A percentile compares a stretch with the other conserved stretches of the same genome.
Evolutionary conservation across 2,797 vertebrate genomes (phyloP).

Genomic region (Echeneis naucrates): DNA sequence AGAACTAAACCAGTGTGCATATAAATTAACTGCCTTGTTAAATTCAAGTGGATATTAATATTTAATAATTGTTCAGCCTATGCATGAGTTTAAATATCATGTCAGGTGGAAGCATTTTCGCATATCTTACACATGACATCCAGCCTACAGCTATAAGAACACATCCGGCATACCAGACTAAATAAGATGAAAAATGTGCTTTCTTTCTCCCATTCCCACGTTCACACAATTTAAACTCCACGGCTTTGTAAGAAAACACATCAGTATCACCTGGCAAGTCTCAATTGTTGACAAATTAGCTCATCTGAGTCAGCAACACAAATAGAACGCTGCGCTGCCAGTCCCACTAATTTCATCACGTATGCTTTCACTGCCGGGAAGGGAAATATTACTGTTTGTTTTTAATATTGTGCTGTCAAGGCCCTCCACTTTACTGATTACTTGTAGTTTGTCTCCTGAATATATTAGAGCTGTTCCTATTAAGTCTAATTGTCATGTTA

Average conservation of each 20-base stretch:
- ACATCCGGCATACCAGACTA: background rate
- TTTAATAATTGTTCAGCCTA: too few species aligned
- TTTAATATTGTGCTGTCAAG: conserved; percentile 12
- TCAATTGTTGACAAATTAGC: conserved; percentile 14
- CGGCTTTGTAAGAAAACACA: conserved; percentile 2
- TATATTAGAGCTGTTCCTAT: background rate
- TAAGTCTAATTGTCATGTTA: background rate
- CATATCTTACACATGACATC: background rate
- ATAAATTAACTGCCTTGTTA: too few species aligned
- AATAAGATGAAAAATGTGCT: background rate
- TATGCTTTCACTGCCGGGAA: background rate
- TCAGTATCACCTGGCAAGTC: conserved; percentile 3
- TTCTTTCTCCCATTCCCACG: background rate
- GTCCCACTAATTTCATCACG: conserved; percentile 15
- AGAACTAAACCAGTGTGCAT: too few species aligned
- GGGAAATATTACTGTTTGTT: conserved; percentile 10
- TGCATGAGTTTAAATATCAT: background rate
- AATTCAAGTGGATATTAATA: too few species aligned
- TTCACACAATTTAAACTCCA: background rate
- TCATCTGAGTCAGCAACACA: conserved; percentile 5
- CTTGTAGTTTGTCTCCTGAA: background rate
- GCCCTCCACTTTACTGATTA: background rate
- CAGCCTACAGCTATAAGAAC: background rate
- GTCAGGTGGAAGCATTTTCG: background rate
- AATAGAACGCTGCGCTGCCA: conserved; percentile 29